A percentile compares a stretch with the other conserved stretches of the same genome.
Evolutionary conservation across 1,140 invertebrate genomes (phyloP).

Genomic region (Aethina tumida): DNA sequence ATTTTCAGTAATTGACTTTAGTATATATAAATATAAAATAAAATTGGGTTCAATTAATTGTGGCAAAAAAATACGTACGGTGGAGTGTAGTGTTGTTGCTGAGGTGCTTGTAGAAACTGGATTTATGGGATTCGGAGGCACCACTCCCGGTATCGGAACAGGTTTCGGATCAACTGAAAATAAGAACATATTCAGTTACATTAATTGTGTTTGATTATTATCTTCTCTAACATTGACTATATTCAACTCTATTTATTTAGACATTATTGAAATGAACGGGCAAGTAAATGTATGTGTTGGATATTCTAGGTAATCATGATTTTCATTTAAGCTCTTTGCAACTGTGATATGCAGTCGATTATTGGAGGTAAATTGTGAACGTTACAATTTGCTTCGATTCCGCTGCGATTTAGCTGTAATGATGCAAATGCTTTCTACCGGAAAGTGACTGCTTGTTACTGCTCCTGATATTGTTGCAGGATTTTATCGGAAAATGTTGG

Average conservation of each 20-base stretch:
- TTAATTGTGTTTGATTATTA: background rate
- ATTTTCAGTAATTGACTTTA: background rate
- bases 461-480: too few species aligned
- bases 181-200: background rate
- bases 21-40: background rate
- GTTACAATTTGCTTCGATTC: too few species aligned
- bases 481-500: too few species aligned
- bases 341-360: slow-evolving; percentile 3
- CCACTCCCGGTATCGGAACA: slow-evolving; percentile 1
- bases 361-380: too few species aligned
- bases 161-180: slow-evolving; percentile 6
- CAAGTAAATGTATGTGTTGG: background rate
- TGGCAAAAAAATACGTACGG: slow-evolving; percentile 1
- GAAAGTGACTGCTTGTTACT: too few species aligned
- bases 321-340: background rate
- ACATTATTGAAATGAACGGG: background rate
- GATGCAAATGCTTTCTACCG: too few species aligned
- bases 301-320: background rate
- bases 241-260: background rate
- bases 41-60: background rate
- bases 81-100: background rate
- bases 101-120: background rate
- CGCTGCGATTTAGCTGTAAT: too few species aligned
- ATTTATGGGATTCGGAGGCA: background rate
- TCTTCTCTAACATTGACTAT: background rate